Percentiles rank a stretch among this genome's conserved stretches.
Evolutionary conservation across 2,113 vertebrate genomes (phyloP).

Genomic region (Daubentonia madagascariensis): DNA sequence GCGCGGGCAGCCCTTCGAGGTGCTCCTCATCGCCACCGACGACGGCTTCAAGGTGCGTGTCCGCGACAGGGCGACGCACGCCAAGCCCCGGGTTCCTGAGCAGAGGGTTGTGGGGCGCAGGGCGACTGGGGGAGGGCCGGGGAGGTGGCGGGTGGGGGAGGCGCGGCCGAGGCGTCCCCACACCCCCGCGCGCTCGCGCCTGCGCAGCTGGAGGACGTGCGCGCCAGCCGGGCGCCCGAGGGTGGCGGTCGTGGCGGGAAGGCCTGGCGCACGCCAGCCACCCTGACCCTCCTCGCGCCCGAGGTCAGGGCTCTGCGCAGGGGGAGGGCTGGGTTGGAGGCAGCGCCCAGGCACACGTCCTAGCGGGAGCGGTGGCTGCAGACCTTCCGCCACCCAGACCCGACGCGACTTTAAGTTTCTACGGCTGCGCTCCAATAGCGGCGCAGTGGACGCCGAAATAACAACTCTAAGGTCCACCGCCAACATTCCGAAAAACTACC

Average conservation of each 20-base stretch:
- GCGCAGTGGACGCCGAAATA: too few relatives aligned
- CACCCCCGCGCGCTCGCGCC: not conserved
- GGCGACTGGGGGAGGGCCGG: not conserved
- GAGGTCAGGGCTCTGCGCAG: not conserved
- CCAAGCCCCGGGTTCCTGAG: not conserved
- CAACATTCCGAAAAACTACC: not conserved
- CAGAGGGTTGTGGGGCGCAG: too few relatives aligned
- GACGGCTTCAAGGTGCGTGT: not conserved
- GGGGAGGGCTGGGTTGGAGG: not conserved
- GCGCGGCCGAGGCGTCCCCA: not conserved
- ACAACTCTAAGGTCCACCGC: not conserved
- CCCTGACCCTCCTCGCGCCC: not conserved
- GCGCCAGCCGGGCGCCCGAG: fast-evolving
- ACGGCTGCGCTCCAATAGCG: not conserved
- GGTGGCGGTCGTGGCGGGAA: not conserved
- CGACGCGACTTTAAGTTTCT: too few relatives aligned
- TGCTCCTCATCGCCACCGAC: conserved; percentile 44
- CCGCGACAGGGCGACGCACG: fast-evolving
- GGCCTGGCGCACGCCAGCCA: not conserved
- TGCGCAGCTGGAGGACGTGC: fast-evolving
- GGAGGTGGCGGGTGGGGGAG: not conserved
- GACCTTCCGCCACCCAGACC: too few relatives aligned
- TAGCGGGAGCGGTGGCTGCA: not conserved
- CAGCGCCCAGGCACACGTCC: too few relatives aligned
- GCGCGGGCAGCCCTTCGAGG: conserved; percentile 85